phyloP scores from a whole-genome alignment of 2,113 vertebrate species.

The Perccottus glenii region DNA sequence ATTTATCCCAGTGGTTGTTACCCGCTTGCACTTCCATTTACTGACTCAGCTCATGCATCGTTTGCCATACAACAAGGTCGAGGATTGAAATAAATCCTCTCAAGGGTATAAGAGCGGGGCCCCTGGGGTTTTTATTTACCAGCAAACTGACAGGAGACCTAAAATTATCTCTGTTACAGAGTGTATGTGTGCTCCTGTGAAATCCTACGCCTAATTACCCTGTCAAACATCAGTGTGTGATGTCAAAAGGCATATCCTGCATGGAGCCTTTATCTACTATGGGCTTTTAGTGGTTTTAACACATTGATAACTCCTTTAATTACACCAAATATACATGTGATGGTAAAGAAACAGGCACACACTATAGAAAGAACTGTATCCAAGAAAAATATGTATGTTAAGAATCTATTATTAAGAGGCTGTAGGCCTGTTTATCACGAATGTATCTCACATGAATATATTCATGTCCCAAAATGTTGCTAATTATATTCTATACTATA shows the following conservation, averaged over 20 bases:
- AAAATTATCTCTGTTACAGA: constrained; percentile 68
- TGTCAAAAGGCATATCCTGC: too few relatives aligned
- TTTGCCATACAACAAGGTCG: constrained; percentile 17
- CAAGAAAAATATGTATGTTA: constrained; percentile 4
- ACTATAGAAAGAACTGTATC: background rate
- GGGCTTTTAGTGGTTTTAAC: background rate
- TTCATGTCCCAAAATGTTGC: constrained; percentile 43
- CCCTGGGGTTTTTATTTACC: constrained; percentile 62
- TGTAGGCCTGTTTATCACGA: constrained; percentile 34
- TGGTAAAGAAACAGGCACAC: background rate
- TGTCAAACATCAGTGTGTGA: constrained; percentile 66
- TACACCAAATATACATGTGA: constrained; percentile 19
- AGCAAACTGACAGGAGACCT: constrained; percentile 55
- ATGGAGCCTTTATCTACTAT: constrained; percentile 1
- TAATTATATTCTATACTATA: constrained; percentile 32
- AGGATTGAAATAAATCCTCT: constrained; percentile 52
- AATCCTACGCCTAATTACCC: constrained; percentile 68
- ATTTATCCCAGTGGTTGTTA: constrained; percentile 3
- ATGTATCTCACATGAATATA: constrained; percentile 43
- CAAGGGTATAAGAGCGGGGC: constrained; percentile 31
- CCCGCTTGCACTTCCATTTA: too few relatives aligned
- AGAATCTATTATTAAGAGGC: background rate
- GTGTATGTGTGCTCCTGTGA: constrained; percentile 50
- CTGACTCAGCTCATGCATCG: constrained; percentile 5
- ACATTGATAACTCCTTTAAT: constrained; percentile 1